Base-by-base conservation (phyloP, 1,140 invertebrate genomes). In the Drosophila nebulosa region DNA sequence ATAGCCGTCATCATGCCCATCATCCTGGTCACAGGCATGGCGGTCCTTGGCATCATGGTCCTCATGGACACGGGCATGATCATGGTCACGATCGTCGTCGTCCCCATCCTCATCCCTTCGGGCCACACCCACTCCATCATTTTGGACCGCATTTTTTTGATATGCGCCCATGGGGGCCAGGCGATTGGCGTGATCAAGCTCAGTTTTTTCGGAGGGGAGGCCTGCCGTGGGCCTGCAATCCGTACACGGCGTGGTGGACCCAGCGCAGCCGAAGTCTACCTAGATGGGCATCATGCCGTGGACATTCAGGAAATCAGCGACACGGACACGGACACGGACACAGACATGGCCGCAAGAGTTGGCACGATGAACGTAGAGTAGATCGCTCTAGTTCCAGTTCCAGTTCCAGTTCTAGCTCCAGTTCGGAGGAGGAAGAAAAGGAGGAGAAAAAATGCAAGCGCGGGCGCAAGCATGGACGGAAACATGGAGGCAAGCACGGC, bases 201-300 rank as follows among this genome's bases (percentile, higher is more conserved):
- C 72, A 74, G 80, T 85, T 85, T 85, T 85, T 85, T 85, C 80
- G 69, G 66, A 61, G 51, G 36, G 51, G 50, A 68, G 80, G 80
- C 73, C 77, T 85, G 52, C 80, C 80, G 81, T 70, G 77, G 73
- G 65, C 63, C 73, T 62, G 30, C 57, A 61, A 57, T 50, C 57
- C 61, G 51, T 62, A 10, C 63, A 55, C 65, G 77, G 81, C 65
- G 24, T 22, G 57, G 16, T 58, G 65, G 57, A 64, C 55, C 46
- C 55, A 80, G 59, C 30, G 30, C 30, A 32, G 10, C 9, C 30
- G 30, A 57, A 3, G 30, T 16, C n/a, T 0, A 4, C 53, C 12
- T 22, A 62, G 14, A 27, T 66, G 46, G 71, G 67, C 71, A 60
- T 74, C 53, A 64, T 55, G 21, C 26, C 46, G 30, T 12, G 75